These are phyloP conservation scores for Brenthis hecate DNA, from an alignment of 2,888 invertebrate genomes.

Conservation along the genomic window DNA sequence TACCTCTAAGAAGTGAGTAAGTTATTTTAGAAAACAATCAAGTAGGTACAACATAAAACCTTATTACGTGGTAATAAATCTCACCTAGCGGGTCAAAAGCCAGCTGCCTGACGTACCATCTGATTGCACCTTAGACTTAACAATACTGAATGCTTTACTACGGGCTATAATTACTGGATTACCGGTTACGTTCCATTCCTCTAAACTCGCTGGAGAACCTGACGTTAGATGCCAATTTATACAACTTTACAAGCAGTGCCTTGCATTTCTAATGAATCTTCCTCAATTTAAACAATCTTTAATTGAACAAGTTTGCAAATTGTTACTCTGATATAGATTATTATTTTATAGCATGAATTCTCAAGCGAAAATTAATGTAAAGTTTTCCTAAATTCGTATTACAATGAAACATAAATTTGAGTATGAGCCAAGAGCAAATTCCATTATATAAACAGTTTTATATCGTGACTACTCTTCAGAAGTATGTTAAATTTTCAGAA, in stretches of 20 bases:
- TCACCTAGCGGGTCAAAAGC: conserved; percentile 57
- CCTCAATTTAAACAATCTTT: background rate
- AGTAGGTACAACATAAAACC: conserved; percentile 45
- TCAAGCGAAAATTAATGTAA: background rate
- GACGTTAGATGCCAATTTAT: conserved; percentile 26
- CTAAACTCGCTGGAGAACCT: conserved; percentile 23
- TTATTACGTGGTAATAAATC: conserved; percentile 45
- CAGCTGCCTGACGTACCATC: conserved; percentile 49
- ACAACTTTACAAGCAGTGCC: conserved; percentile 15
- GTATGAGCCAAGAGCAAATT: conserved; percentile 67
- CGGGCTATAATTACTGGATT: conserved; percentile 58
- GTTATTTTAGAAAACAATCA: conserved; percentile 42
- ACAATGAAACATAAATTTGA: conserved; percentile 59
- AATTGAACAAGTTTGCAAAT: conserved; percentile 12
- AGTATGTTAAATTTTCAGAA: conserved; percentile 61
- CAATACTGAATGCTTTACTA: conserved; percentile 54
- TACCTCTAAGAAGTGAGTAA: conserved; percentile 17
- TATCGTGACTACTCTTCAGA: conserved; percentile 54
- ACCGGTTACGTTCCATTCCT: conserved; percentile 49
- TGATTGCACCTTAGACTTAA: conserved; percentile 62
- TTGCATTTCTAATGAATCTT: conserved; percentile 22
- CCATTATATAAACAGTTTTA: conserved; percentile 62
- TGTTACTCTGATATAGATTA: background rate
- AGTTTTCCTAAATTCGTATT: conserved; percentile 3
- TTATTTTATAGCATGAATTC: background rate